These are phyloP conservation scores for Dipus sagitta DNA, from an alignment of 2,797 vertebrate genomes.

Conservation along the genomic window DNA sequence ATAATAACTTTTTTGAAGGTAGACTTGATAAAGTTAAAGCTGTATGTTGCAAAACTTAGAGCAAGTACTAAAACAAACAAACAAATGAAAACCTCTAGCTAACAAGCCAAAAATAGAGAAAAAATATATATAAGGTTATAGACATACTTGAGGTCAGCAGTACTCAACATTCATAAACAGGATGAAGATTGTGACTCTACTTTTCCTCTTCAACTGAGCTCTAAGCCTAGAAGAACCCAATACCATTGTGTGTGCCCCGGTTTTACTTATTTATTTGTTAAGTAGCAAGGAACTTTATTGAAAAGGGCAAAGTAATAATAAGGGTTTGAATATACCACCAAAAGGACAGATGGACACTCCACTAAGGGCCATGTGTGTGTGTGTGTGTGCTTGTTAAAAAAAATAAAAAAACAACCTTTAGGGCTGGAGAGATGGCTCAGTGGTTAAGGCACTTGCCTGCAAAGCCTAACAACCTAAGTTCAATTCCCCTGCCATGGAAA, in stretches of 20 bases:
- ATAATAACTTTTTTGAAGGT: background rate
- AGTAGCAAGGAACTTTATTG: too few relatives aligned
- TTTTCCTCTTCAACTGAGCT: background rate
- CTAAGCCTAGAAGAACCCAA: background rate
- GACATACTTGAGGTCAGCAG: background rate
- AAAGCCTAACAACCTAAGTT: too few relatives aligned
- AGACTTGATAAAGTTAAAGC: background rate
- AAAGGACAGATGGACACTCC: too few relatives aligned
- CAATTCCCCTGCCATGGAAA: too few relatives aligned
- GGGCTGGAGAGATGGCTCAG: too few relatives aligned
- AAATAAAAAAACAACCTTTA: too few relatives aligned
- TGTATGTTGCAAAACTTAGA: background rate
- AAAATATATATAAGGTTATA: background rate
- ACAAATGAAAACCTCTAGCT: background rate
- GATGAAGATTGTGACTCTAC: background rate
- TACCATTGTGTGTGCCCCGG: background rate
- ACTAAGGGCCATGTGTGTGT: too few relatives aligned
- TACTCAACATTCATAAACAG: background rate
- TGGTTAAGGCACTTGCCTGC: too few relatives aligned
- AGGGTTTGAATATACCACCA: too few relatives aligned
- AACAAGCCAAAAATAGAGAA: background rate
- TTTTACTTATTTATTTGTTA: too few relatives aligned
- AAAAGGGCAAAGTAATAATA: too few relatives aligned
- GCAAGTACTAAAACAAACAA: background rate
- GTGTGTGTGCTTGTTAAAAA: too few relatives aligned